Percentiles rank a stretch among this genome's conserved stretches.
Evolutionary conservation across 1,140 invertebrate species (phyloP).

Genomic region (Brachionus manjavacas): DNA sequence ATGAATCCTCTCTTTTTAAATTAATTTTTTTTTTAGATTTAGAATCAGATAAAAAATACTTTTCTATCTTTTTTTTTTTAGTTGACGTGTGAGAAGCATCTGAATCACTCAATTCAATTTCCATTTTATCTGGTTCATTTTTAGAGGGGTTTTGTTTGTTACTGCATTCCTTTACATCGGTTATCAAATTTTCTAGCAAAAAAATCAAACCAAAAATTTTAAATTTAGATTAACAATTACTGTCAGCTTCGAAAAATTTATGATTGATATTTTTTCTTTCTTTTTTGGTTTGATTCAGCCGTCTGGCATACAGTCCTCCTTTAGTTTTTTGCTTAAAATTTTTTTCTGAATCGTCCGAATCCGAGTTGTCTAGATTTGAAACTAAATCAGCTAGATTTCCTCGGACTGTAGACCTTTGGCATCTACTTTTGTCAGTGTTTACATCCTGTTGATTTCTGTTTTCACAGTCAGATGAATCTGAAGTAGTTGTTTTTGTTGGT

Average conservation of each 20-base stretch:
- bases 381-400: background rate
- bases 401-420: background rate
- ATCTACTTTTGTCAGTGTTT: background rate
- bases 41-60: background rate
- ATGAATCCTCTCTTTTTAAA: background rate
- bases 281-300: conserved; percentile 20
- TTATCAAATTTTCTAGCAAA: background rate
- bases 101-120: background rate
- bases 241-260: conserved; percentile 10
- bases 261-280: conserved; percentile 19
- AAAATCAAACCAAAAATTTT: background rate
- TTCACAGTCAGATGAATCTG: background rate
- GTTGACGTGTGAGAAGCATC: background rate
- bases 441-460: background rate
- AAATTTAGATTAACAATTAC: background rate
- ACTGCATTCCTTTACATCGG: background rate
- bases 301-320: background rate
- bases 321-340: background rate
- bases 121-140: background rate
- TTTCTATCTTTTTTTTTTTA: background rate
- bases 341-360: background rate
- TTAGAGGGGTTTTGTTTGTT: background rate
- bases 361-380: background rate
- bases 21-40: background rate
- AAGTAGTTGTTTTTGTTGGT: background rate